A percentile compares a stretch with the other conserved stretches of the same genome.
phyloP scores from a whole-genome alignment of 2,888 invertebrate species.

The Drosophila atripex region DNA sequence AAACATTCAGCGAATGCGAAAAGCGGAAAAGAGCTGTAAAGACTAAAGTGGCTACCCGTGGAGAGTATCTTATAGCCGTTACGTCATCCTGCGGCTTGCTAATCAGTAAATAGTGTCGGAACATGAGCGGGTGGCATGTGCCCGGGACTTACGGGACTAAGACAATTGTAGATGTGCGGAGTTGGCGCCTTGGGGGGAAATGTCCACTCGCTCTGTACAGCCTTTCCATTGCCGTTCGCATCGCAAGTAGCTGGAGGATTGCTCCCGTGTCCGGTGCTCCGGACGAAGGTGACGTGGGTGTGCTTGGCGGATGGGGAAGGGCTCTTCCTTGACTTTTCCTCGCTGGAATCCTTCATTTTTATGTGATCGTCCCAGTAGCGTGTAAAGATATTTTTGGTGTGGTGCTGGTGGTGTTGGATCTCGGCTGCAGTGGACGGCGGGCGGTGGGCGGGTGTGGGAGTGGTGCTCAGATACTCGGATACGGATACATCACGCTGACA shows the following conservation, averaged over 20 bases:
- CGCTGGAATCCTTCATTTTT: constrained; percentile 36
- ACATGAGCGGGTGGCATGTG: not conserved
- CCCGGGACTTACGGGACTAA: constrained; percentile 87
- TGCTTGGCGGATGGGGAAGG: constrained; percentile 49
- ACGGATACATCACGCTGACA: constrained; percentile 88
- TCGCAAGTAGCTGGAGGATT: constrained; percentile 39
- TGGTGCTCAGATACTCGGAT: constrained; percentile 86
- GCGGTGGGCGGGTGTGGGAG: constrained; percentile 11
- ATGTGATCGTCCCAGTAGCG: constrained; percentile 30
- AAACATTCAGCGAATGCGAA: not conserved
- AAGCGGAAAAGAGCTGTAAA: constrained; percentile 16
- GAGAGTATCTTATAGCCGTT: constrained; percentile 38
- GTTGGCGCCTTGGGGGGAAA: constrained; percentile 92
- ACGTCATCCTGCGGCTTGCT: constrained; percentile 29
- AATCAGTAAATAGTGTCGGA: constrained; percentile 23
- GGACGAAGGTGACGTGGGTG: constrained; percentile 66
- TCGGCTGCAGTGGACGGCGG: constrained; percentile 27
- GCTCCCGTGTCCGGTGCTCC: constrained; percentile 60
- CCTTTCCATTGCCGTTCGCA: constrained; percentile 83
- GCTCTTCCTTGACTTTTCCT: constrained; percentile 42
- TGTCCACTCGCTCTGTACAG: constrained; percentile 87
- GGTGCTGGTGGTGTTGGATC: constrained; percentile 14
- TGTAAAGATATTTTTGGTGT: constrained; percentile 30
- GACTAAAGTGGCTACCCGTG: constrained; percentile 25
- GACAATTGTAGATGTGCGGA: constrained; percentile 87